Conservation (phyloP, 2,888 invertebrate species). For the Cerceris ruficornis region DNA sequence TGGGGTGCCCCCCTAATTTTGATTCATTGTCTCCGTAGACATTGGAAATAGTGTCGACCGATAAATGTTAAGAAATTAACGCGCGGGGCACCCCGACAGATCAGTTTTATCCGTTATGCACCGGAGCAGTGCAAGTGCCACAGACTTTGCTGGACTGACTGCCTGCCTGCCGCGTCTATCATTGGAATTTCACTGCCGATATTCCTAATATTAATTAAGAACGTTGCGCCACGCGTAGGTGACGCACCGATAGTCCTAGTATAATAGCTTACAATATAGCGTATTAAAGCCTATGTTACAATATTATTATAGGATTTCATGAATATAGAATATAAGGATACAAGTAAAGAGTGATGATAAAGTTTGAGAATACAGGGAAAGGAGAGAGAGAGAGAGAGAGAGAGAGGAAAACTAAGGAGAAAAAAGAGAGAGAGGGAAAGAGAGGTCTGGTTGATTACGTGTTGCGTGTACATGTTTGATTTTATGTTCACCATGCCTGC, state of each 20-base stretch:
- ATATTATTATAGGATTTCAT: constrained; percentile 75
- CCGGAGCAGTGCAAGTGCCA: constrained; percentile 74
- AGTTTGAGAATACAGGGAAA: constrained; percentile 24
- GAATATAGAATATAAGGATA: constrained; percentile 66
- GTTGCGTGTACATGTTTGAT: constrained; percentile 69
- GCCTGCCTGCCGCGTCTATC: constrained; percentile 79
- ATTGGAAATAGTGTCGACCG: constrained; percentile 55
- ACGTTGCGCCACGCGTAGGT: constrained; percentile 71
- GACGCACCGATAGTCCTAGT: constrained; percentile 74
- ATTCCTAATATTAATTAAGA: constrained; percentile 79
- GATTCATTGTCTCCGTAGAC: constrained; percentile 66
- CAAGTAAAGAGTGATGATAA: constrained; percentile 54
- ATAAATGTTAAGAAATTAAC: constrained; percentile 68
- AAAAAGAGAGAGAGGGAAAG: constrained; percentile 19
- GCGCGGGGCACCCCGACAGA: constrained; percentile 68
- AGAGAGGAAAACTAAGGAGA: constrained; percentile 28
- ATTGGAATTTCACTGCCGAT: constrained; percentile 82
- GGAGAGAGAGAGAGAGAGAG: constrained; percentile 44
- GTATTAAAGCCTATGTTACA: constrained; percentile 77
- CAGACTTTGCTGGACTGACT: constrained; percentile 75
- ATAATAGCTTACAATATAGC: constrained; percentile 75
- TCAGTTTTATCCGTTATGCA: constrained; percentile 68
- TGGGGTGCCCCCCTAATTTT: constrained; percentile 77
- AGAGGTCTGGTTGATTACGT: constrained; percentile 68
- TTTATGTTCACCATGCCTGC: constrained; percentile 75